These are phyloP conservation scores for Microcebus lehilahytsara DNA, from an alignment of 2,113 vertebrate species.

Conservation along the genomic window DNA sequence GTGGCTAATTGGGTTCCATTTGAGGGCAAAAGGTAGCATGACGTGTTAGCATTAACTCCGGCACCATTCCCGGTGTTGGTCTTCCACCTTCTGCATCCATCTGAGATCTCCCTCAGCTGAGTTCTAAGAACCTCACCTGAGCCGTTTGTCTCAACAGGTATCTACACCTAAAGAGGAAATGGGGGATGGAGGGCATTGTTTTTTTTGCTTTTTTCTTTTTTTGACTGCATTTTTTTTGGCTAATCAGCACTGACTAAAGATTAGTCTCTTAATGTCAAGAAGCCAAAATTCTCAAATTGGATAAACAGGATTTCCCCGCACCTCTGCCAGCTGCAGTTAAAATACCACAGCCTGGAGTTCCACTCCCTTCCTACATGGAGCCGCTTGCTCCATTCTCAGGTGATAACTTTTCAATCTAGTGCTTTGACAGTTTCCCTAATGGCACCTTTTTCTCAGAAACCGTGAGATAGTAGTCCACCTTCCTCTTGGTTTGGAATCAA, in stretches of 20 bases:
- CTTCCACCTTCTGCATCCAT: not conserved
- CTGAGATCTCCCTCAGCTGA: not conserved
- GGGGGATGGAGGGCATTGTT: not conserved
- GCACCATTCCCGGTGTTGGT: not conserved
- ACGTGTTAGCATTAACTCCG: not conserved
- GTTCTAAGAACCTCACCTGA: not conserved
- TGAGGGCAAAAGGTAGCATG: not conserved
- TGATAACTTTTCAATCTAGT: slow-evolving; percentile 63
- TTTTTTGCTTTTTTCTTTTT: not conserved
- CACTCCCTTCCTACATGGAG: slow-evolving; percentile 68
- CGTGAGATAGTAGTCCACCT: not conserved
- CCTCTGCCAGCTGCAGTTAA: slow-evolving; percentile 79
- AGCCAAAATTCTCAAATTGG: not conserved
- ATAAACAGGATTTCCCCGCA: not conserved
- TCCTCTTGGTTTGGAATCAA: not conserved
- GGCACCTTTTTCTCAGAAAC: not conserved
- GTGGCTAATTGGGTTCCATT: not conserved
- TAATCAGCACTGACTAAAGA: not conserved
- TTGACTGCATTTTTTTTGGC: not conserved
- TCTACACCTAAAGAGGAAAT: not conserved
- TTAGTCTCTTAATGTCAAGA: not conserved
- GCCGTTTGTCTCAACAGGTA: not conserved
- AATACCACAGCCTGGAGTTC: slow-evolving; percentile 79
- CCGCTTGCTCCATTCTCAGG: slow-evolving; percentile 70
- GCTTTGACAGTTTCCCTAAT: slow-evolving; percentile 35